phyloP scores from a whole-genome alignment of 2,888 invertebrate genomes.

The Anthophora plumipes region DNA sequence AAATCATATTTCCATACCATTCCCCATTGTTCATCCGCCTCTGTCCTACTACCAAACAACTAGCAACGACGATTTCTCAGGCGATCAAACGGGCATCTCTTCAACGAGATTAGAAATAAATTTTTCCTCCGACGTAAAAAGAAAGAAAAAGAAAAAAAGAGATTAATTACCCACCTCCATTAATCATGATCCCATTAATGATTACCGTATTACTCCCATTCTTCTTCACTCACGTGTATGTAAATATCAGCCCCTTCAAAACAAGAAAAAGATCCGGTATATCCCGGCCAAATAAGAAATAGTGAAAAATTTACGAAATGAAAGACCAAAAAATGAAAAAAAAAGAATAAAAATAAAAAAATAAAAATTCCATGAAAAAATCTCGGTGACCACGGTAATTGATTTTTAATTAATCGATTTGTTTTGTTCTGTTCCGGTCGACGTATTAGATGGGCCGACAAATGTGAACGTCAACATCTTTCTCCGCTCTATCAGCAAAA shows the following conservation, averaged over 20 bases:
- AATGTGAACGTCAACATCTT: slow-evolving; percentile 97
- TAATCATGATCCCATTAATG: too few species aligned
- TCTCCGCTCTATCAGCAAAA: slow-evolving; percentile 99
- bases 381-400: slow-evolving; percentile 60
- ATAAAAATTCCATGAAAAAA: slow-evolving; percentile 56
- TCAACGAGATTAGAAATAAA: too few species aligned
- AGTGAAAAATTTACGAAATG: neutral
- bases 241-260: too few species aligned
- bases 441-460: slow-evolving; percentile 92
- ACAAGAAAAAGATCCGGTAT: too few species aligned
- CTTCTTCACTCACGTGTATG: too few species aligned
- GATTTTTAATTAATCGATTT: slow-evolving; percentile 78
- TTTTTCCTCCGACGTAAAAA: too few species aligned
- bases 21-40: slow-evolving; percentile 20
- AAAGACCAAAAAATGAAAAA: too few species aligned
- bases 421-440: slow-evolving; percentile 85
- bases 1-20: slow-evolving; percentile 19
- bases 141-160: too few species aligned
- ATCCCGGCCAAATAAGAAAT: neutral
- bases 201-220: too few species aligned
- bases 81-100: neutral
- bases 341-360: slow-evolving; percentile 32
- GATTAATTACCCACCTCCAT: too few species aligned
- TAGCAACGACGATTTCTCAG: neutral
- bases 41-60: neutral